Conservation (phyloP, 1,140 invertebrate genomes). For the Drosophila persimilis region DNA sequence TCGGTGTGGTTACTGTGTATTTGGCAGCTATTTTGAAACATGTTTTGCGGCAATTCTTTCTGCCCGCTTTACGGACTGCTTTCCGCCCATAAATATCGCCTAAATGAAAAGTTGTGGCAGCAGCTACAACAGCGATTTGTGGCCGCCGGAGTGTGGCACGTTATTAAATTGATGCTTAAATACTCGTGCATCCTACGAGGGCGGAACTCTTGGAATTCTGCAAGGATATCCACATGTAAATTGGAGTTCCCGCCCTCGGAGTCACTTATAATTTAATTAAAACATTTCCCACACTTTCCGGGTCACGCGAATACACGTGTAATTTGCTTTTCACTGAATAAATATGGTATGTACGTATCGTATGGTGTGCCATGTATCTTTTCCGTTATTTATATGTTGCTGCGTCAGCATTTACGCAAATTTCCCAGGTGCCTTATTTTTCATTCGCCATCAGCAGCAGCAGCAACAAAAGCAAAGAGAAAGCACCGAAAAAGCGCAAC, state of each 20-base stretch:
- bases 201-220: too few species aligned
- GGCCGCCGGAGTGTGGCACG: too few species aligned
- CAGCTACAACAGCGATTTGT: constrained; percentile 5
- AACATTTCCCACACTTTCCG: constrained; percentile 6
- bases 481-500: constrained; percentile 25
- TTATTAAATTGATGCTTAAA: too few species aligned
- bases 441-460: constrained; percentile 16
- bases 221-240: too few species aligned
- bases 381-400: constrained; percentile 31
- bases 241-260: not conserved
- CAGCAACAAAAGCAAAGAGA: constrained; percentile 8
- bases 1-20: constrained; percentile 45
- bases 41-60: constrained; percentile 22
- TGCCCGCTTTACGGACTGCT: constrained; percentile 1
- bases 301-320: constrained; percentile 11
- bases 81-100: constrained; percentile 24
- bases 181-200: too few species aligned
- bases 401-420: constrained; percentile 41
- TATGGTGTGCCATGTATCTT: not conserved
- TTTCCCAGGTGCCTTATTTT: constrained; percentile 52
- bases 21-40: constrained; percentile 39
- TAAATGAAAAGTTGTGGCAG: constrained; percentile 19
- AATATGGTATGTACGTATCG: not conserved
- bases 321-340: constrained; percentile 20
- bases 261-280: constrained; percentile 44